Percentiles rank a stretch among this genome's conserved stretches.
Conservation (phyloP, 2,888 invertebrate species). For the Hermaeophaga mercurialis region DNA sequence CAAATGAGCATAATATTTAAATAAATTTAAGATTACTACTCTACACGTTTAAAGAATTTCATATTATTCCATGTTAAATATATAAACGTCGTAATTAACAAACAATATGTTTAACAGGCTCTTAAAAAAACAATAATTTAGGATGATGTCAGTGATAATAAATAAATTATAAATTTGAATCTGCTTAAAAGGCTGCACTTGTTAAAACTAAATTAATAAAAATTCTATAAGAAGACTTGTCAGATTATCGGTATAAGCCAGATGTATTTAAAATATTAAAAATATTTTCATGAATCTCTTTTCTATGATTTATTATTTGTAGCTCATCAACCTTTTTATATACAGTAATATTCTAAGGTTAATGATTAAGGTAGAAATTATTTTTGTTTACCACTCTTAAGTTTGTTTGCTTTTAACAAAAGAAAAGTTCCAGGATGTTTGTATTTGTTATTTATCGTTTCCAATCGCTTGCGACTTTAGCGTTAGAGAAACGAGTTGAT, state of each 20-base stretch:
- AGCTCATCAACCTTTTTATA: too few relatives aligned
- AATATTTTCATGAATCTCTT: too few relatives aligned
- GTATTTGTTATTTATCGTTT: too few relatives aligned
- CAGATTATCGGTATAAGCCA: background rate
- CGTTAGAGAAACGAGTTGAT: too few relatives aligned
- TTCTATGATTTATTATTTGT: too few relatives aligned
- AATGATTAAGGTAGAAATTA: too few relatives aligned
- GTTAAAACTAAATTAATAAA: background rate
- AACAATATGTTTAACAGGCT: background rate
- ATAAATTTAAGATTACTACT: background rate
- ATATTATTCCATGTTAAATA: background rate
- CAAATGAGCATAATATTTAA: background rate
- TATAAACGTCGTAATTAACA: background rate
- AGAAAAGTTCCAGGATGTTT: too few relatives aligned
- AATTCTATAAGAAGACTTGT: background rate
- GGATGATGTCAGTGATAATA: slow-evolving; percentile 1
- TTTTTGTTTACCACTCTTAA: too few relatives aligned
- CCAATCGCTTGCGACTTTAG: too few relatives aligned
- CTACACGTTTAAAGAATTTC: background rate
- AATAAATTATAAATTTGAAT: background rate
- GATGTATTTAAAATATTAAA: too few relatives aligned
- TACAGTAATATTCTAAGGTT: too few relatives aligned
- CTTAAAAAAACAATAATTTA: background rate
- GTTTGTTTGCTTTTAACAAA: too few relatives aligned
- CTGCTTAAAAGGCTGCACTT: background rate